Conservation (phyloP, 2,888 invertebrate genomes). For the Iselma pallidipennis region DNA sequence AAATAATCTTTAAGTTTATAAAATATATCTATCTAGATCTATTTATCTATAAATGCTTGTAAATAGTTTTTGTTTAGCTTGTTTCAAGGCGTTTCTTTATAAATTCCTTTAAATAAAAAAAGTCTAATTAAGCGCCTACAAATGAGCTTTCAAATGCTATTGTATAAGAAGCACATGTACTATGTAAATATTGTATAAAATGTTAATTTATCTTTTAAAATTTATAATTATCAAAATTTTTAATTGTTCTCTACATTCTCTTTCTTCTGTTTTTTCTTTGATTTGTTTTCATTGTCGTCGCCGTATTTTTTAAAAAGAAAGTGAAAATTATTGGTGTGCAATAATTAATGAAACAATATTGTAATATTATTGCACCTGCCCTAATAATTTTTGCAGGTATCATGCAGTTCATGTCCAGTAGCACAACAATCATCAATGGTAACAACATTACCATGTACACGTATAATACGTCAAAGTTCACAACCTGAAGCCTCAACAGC, state of each 20-base stretch:
- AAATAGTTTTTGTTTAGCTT: neutral
- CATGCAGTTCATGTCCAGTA: conserved; percentile 67
- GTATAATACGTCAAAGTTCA: conserved; percentile 88
- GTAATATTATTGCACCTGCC: conserved; percentile 36
- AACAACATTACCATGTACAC: conserved; percentile 68
- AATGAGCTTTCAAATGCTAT: neutral
- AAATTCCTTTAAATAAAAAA: neutral
- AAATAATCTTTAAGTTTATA: neutral
- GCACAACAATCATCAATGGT: conserved; percentile 73
- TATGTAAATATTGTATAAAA: no score
- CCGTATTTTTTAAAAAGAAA: no score
- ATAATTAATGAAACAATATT: neutral
- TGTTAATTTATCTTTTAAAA: no score
- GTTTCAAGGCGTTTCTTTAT: neutral
- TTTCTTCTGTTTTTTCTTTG: neutral
- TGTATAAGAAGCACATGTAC: neutral
- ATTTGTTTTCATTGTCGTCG: no score
- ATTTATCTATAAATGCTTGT: neutral
- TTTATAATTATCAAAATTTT: no score
- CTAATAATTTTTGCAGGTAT: conserved; percentile 49
- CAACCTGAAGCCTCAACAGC: conserved; percentile 75
- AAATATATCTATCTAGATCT: no score
- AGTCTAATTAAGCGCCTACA: neutral
- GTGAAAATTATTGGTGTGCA: neutral
- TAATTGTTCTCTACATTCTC: neutral